Evolutionary conservation across 2,113 vertebrate species (phyloP).

Genomic region (Xiphias gladius): DNA sequence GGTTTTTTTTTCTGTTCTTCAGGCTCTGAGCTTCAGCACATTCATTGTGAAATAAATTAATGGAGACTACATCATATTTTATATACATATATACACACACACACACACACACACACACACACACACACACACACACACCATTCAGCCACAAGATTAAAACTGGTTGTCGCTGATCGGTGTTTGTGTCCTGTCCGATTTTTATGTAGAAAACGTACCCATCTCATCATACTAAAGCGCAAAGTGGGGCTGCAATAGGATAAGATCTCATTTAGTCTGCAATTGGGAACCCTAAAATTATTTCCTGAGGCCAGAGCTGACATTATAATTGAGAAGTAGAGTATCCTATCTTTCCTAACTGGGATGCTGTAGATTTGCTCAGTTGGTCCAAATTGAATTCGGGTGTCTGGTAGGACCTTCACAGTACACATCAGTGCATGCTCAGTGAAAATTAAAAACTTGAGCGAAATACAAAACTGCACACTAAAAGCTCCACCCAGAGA

Average conservation of each 20-base stretch:
- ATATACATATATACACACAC: no score
- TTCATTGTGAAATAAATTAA: no score
- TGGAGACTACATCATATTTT: no score
- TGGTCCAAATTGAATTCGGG: conserved; percentile 17
- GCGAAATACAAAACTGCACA: neutral
- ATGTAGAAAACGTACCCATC: neutral
- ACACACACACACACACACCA: no score
- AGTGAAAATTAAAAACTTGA: conserved; percentile 9
- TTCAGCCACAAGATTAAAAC: no score
- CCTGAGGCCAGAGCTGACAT: neutral
- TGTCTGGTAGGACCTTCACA: conserved; percentile 11
- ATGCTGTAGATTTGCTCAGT: conserved; percentile 10
- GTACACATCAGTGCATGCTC: neutral
- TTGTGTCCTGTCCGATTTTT: neutral
- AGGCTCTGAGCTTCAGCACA: no score
- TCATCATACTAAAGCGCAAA: neutral
- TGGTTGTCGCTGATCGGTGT: no score
- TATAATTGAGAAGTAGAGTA: conserved; percentile 1
- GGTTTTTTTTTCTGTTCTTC: no score
- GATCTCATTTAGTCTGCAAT: neutral
- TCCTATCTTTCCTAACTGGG: neutral
- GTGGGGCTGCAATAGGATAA: neutral
- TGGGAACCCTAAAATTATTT: conserved; percentile 1
- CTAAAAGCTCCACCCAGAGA: conserved; percentile 10
- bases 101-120: no score